Conservation (phyloP, 2,888 invertebrate species). For the Aphidoletes aphidimyza region DNA sequence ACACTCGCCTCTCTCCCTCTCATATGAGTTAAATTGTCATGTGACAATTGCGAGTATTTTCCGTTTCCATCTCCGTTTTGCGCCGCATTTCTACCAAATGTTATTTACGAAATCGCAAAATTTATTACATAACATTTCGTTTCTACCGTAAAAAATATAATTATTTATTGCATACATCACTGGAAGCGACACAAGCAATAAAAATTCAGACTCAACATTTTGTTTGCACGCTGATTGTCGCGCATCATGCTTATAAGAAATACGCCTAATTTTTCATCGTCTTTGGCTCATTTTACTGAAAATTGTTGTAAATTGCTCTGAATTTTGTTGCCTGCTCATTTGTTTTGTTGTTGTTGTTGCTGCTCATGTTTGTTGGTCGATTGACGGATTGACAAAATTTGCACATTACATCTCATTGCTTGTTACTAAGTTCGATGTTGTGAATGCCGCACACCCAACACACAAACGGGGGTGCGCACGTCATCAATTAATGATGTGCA, state of each 20-base stretch:
- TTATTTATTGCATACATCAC: not conserved
- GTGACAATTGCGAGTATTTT: not conserved
- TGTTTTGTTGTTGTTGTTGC: not conserved
- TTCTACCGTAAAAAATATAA: not conserved
- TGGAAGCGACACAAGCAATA: not conserved
- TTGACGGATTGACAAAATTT: no score
- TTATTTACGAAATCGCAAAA: not conserved
- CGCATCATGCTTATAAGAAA: not conserved
- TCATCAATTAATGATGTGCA: not conserved
- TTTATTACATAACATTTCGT: conserved; percentile 10
- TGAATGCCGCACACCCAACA: not conserved
- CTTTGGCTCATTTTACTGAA: no score
- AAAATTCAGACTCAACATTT: not conserved
- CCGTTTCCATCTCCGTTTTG: not conserved
- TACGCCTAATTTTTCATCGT: not conserved
- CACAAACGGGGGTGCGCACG: not conserved
- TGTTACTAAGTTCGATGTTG: not conserved
- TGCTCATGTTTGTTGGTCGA: no score
- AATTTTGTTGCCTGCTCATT: no score
- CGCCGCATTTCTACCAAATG: not conserved
- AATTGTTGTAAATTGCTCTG: no score
- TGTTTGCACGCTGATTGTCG: not conserved
- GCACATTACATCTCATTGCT: not conserved
- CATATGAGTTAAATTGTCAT: no score
- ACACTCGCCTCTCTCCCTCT: no score